Base-by-base conservation (phyloP, 2,797 vertebrate species). In the Megalops cyprinoides region DNA sequence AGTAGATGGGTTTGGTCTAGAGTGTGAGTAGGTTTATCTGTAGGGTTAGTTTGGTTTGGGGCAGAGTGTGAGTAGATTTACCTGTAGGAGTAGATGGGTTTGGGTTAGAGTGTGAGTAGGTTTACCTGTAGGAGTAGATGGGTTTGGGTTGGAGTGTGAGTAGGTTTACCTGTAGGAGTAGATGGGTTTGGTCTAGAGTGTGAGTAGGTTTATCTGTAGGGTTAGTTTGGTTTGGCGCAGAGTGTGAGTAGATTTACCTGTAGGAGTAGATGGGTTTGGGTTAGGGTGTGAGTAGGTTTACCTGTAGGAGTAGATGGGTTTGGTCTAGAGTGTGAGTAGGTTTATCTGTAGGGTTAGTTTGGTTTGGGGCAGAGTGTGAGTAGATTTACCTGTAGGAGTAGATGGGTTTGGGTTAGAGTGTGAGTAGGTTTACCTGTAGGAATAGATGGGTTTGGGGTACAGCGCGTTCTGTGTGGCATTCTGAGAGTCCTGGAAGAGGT, bases 351-450 rank as follows among this genome's bases (percentile, higher is more conserved):
- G 10, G 49, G 53, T 49, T 53, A 58, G 55, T 3, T n/a, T 60
- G 12, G 55, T 31, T 25, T 8, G 1, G 69, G 12, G 23, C 49
- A 42, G 42, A 39, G n/a, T n/a, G n/a, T n/a, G 49, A 15, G 10
- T 1, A n/a, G 37, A 37, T 23, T 73, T 94, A 98, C 97, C 97
- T 99, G 95, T 99, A 99, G 73, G 97, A 98, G 92, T 98, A 99
- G 90, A 98, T 96, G 74, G 97, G 97, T 81, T 48, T 71, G 65
- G 0, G 51, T 20, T 12, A 28, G 31, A 51, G 65, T 25, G 46
- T 49, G 37, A 60, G 60, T 6, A 69, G 94, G 42, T 53, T 53
- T 53, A 99, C 98, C 98, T 99, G 95, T 99, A 99, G 97, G 65
- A 42, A 18, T 42, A 42, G 20, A 42, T 39, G 44, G 4, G 65